A percentile compares a stretch with the other conserved stretches of the same genome.
These are phyloP conservation scores for Cryptoprocta ferox DNA, from an alignment of 2,797 vertebrate genomes.

Conservation along the genomic window DNA sequence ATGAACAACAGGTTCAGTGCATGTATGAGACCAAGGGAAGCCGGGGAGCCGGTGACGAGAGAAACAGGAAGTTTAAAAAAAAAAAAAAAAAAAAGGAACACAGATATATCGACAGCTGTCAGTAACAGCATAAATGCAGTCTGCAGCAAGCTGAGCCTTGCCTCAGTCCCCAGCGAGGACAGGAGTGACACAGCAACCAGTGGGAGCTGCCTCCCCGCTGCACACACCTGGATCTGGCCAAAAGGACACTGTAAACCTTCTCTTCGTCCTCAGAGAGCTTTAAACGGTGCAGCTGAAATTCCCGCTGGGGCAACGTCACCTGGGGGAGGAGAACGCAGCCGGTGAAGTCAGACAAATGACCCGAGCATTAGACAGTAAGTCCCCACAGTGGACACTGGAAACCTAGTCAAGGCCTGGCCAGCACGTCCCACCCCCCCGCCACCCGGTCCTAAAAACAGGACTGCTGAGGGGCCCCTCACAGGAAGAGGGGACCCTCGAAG, in stretches of 20 bases:
- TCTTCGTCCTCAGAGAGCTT: constrained; percentile 93
- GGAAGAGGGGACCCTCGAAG: not conserved
- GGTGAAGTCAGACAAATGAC: not conserved
- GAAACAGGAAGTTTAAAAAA: not conserved
- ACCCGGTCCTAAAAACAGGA: not conserved
- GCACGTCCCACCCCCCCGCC: not conserved
- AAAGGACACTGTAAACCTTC: constrained; percentile 94
- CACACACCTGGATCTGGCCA: constrained; percentile 93
- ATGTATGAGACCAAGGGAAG: not conserved
- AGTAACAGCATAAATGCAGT: not conserved
- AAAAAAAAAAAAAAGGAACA: not conserved
- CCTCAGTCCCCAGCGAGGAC: not conserved
- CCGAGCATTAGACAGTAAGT: not conserved
- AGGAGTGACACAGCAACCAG: not conserved
- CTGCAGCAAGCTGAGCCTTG: not conserved
- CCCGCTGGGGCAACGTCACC: constrained; percentile 92
- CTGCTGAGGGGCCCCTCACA: not conserved
- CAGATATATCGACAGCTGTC: not conserved
- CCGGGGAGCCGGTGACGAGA: rapidly evolving
- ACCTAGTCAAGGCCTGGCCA: not conserved
- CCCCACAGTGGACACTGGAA: not conserved
- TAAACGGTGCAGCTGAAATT: constrained; percentile 89
- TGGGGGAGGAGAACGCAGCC: constrained; percentile 70
- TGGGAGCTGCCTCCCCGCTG: not conserved
- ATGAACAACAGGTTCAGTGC: not conserved